phyloP scores from a whole-genome alignment of 2,113 vertebrate species.

The Ivindomyrus marchei region DNA sequence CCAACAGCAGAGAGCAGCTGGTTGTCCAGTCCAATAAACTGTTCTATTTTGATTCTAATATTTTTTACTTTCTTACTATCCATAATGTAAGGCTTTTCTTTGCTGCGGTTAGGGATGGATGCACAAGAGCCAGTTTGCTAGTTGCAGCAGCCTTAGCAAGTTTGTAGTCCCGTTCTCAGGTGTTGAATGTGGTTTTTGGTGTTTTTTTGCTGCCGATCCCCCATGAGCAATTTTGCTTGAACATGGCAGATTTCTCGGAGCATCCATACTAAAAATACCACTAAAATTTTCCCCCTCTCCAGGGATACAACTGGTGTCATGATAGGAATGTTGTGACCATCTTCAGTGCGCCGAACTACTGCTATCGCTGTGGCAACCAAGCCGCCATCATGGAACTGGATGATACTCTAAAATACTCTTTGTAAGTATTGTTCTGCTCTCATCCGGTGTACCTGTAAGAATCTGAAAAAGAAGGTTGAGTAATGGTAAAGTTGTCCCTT shows the following conservation, averaged over 20 bases:
- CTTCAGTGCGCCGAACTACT: conserved; percentile 91
- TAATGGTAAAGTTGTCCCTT: neutral
- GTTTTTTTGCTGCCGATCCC: neutral
- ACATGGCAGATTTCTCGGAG: neutral
- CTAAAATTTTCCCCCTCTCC: neutral
- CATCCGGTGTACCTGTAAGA: neutral
- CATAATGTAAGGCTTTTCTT: neutral
- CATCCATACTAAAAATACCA: neutral
- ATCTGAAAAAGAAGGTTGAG: neutral
- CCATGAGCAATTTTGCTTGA: neutral
- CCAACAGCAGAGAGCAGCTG: neutral
- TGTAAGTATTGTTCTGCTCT: conserved; percentile 65
- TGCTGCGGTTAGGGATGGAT: neutral
- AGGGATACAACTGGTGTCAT: conserved; percentile 91
- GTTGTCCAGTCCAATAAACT: neutral
- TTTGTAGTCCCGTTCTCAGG: neutral
- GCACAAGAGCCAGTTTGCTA: neutral
- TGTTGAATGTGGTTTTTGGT: neutral
- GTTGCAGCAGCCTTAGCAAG: neutral
- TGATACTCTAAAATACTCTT: conserved; percentile 88
- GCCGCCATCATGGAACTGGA: conserved; percentile 91
- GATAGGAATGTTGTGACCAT: conserved; percentile 87
- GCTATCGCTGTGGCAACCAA: conserved; percentile 87
- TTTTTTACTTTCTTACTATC: neutral
- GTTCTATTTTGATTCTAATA: neutral